phyloP scores from a whole-genome alignment of 1,140 invertebrate species.

The Phocides pigmalion region DNA sequence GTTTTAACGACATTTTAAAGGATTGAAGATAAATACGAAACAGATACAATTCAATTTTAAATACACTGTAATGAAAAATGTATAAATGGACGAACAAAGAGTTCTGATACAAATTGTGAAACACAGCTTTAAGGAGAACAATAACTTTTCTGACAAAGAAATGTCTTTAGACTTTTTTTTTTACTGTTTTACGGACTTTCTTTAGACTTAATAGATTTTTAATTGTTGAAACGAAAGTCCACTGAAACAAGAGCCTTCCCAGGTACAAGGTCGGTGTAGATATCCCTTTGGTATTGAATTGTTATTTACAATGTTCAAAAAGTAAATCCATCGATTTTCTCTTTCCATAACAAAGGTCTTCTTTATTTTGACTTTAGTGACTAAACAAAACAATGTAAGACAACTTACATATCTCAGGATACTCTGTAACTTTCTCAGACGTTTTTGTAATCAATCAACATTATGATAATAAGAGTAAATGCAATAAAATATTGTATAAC shows the following conservation, averaged over 20 bases:
- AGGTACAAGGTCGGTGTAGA: not conserved
- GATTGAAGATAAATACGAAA: not conserved
- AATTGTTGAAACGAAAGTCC: slow-evolving; percentile 1
- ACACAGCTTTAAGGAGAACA: slow-evolving; percentile 11
- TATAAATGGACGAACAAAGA: slow-evolving; percentile 9
- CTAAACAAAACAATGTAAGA: too few species aligned
- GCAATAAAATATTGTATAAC: too few species aligned
- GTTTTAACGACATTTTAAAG: too few species aligned
- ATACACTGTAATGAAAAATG: slow-evolving; percentile 21
- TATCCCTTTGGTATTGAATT: not conserved
- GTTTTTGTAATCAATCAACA: too few species aligned
- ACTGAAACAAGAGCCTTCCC: not conserved
- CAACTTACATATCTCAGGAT: too few species aligned
- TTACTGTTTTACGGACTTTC: not conserved
- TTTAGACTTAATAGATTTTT: slow-evolving; percentile 9
- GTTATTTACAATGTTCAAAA: too few species aligned
- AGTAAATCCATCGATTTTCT: too few species aligned
- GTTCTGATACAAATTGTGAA: slow-evolving; percentile 19
- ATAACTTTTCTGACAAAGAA: slow-evolving; percentile 22
- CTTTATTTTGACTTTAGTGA: too few species aligned
- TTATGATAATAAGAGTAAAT: too few species aligned
- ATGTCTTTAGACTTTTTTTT: not conserved
- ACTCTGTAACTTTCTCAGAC: too few species aligned
- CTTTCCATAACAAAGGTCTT: too few species aligned
- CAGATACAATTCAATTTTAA: not conserved